Base-by-base conservation (phyloP, 2,888 invertebrate species). In the Plebejus argus region DNA sequence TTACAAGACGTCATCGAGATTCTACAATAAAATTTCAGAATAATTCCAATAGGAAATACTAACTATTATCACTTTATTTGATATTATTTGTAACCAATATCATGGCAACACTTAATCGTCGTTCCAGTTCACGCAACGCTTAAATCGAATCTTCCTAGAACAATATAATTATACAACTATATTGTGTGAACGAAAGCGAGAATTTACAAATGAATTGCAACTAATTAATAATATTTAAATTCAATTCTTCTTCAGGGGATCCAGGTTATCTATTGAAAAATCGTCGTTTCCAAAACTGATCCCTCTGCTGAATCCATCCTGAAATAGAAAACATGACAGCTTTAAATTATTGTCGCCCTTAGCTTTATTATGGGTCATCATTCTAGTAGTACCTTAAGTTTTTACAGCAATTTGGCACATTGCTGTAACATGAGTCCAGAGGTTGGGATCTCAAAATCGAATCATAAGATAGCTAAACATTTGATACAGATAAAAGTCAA, bases 201-300 rank as follows among this genome's bases (percentile, higher is more conserved):
- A 82, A 85, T 85, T 83, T 84, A 75, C 83, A 81, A 79, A 79
- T 78, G 78, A 83, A 85, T 85, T 86, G 82, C 86, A 82, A 79
- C 82, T 84, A 84, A 81, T 81, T 79, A 80, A 83, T 82, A 80
- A 78, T 78, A 78, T 78, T 78, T 77, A 66, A 77, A 74, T 79
- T 86, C 90, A 95, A 90, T 95, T 95, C 88, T 98, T 98, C 90
- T 97, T 96, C 85, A 99, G 94, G 79, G 99, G 99, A 95, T 99
- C 99, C 90, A 99, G 95, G 91, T 98, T 98, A 89, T 98, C 98
- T 91, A 99, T 94, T 83, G 98, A 97, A 94, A 99, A 99, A 94
- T 99, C 98, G 90, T 98, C 98, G 88, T 97, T 97, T 85, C 97
- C 98, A 92, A 98, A 97, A 81, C 97, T 95, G 86, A 98, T 95